Conservation (phyloP, 2,888 invertebrate species). For the Coremacera marginata region DNA sequence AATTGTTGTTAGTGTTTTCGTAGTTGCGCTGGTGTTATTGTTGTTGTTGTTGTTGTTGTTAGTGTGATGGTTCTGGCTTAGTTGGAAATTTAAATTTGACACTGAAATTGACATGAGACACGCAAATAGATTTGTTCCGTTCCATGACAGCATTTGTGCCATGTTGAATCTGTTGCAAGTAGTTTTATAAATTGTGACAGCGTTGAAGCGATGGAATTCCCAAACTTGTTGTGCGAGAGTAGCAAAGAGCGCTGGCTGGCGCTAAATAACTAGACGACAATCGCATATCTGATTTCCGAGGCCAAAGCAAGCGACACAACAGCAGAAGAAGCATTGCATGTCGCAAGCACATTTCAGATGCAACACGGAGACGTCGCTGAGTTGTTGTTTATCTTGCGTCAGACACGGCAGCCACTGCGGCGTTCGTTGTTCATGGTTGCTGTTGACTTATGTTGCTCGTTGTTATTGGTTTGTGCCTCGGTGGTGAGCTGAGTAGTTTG, state of each 20-base stretch:
- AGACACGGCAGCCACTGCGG: constrained; percentile 2
- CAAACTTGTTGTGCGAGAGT: background rate
- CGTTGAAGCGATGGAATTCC: background rate
- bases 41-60: constrained; percentile 10
- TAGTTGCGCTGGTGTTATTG: background rate
- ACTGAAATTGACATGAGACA: constrained; percentile 51
- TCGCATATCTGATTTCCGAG: constrained; percentile 6
- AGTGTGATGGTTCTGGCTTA: constrained; percentile 31
- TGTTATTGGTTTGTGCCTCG: too few species aligned
- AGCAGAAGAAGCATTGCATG: constrained; percentile 20
- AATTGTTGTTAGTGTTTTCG: background rate
- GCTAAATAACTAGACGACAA: background rate
- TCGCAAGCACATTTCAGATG: constrained; percentile 6
- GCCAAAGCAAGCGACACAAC: background rate
- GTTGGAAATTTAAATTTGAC: constrained; percentile 52
- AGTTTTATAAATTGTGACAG: background rate
- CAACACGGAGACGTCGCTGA: constrained; percentile 26
- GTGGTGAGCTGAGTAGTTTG: too few species aligned
- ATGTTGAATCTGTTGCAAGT: too few species aligned
- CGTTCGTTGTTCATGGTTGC: too few species aligned
- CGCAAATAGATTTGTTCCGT: constrained; percentile 43
- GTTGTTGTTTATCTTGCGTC: constrained; percentile 24
- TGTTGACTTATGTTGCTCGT: too few species aligned
- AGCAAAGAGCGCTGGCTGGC: background rate
- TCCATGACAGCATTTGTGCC: too few species aligned